These are phyloP conservation scores for Epinephelus malabaricus DNA, from an alignment of 2,797 vertebrate genomes.

Conservation along the genomic window DNA sequence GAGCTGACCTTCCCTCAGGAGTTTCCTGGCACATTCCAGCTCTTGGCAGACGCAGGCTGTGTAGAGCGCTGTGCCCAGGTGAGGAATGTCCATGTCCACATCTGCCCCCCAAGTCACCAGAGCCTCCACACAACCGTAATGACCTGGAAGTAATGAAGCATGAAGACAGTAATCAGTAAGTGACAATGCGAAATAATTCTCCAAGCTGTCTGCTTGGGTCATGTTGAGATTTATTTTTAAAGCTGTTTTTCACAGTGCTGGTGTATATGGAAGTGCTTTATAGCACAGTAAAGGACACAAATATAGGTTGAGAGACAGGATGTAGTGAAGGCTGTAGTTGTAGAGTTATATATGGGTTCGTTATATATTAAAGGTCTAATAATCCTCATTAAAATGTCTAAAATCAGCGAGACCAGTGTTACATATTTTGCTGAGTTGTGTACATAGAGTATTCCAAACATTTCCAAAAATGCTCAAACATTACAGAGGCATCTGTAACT, in stretches of 20 bases:
- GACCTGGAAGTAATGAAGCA: constrained; percentile 87
- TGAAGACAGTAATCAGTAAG: constrained; percentile 63
- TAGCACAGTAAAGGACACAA: constrained; percentile 43
- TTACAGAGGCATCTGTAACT: too few species aligned
- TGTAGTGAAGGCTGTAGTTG: neutral
- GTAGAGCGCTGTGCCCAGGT: constrained; percentile 95
- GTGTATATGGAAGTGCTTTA: constrained; percentile 13
- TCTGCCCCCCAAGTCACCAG: constrained; percentile 94
- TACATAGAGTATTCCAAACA: too few species aligned
- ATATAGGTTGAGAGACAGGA: constrained; percentile 8
- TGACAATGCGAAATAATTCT: constrained; percentile 61
- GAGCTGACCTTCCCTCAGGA: constrained; percentile 92
- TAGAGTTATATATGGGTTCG: neutral
- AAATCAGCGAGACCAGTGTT: too few species aligned
- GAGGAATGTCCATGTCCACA: constrained; percentile 94
- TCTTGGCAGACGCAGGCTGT: constrained; percentile 92
- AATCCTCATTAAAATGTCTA: too few species aligned
- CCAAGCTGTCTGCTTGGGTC: constrained; percentile 57
- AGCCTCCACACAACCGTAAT: constrained; percentile 92
- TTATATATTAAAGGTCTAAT: neutral
- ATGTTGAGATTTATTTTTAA: constrained; percentile 58
- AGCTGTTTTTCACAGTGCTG: constrained; percentile 33
- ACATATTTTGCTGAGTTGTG: too few species aligned
- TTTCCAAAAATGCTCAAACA: too few species aligned
- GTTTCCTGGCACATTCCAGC: constrained; percentile 91